Base-by-base conservation (phyloP, 2,797 vertebrate species). In the Huso huso region DNA sequence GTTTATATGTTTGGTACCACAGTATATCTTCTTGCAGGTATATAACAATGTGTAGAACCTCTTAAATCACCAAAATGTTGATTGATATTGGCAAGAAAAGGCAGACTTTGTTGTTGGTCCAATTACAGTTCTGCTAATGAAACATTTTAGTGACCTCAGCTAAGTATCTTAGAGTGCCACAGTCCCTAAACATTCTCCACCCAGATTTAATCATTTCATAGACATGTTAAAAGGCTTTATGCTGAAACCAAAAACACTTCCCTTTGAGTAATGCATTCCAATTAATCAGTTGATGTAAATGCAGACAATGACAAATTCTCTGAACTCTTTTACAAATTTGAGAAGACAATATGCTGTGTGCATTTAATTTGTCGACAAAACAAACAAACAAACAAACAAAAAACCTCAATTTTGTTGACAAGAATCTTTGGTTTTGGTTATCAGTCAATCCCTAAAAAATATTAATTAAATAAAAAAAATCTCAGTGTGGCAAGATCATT, bases 211-310 rank as follows among this genome's bases (percentile, higher is more conserved):
- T 91, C 89, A 91, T 89, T 90, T 91, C 91, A 90, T 89, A 85
- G 87, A 90, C 87, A 85, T 83, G 86, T 91, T 91, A 90, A 89
- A 84, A 93, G 90, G 88, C 86, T 91, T 87, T 86, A 88, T 88
- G 85, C 90, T 78, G 81, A 84, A 93, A 90, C 86, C 83, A 89
- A 92, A 93, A 93, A 91, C 89, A 90, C 85, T 91, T 91, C 90
- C 73, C 91, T 69, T 83, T 87, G 91, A 93, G 89, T 93, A 95
- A 95, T 95, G 93, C 85, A 82, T 85, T 76, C 72, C 88, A 90
- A 97, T 98, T 94, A 95, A 95, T 98, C 94, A 95, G 92, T 94
- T 97, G 93, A 97, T 98, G 95, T 95, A 97, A 95, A 94, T 75
- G 92, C 91, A 91, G 94, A 87, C 87, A 86, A 76, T 87, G 88